These are phyloP conservation scores for Danio choprae DNA, from an alignment of 2,797 vertebrate species.

Conservation along the genomic window DNA sequence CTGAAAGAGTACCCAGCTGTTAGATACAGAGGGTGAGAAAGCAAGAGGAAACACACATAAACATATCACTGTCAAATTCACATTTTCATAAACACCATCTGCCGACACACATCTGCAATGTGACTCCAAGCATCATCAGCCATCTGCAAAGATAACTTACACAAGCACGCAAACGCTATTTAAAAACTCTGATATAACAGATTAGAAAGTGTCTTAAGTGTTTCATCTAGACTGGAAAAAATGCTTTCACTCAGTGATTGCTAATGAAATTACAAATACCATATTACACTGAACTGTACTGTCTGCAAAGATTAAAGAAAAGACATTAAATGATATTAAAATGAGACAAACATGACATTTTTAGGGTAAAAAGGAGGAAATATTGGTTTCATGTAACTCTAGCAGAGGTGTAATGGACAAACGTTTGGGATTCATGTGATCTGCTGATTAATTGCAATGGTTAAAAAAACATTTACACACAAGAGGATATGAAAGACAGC, in stretches of 20 bases:
- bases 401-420: no score
- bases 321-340: no score
- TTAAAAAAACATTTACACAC: no score
- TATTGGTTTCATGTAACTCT: background rate
- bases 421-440: no score
- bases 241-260: background rate
- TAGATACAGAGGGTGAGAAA: constrained; percentile 90
- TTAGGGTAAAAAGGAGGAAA: background rate
- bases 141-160: constrained; percentile 2
- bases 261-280: background rate
- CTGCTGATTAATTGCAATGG: no score
- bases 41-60: background rate
- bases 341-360: background rate
- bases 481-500: no score
- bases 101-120: constrained; percentile 7
- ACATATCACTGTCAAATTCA: background rate
- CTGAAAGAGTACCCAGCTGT: constrained; percentile 96
- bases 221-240: background rate
- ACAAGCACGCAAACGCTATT: background rate
- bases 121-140: background rate
- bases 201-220: background rate
- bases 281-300: background rate
- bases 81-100: constrained; percentile 14
- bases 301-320: no score
- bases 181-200: background rate